Evolutionary conservation across 2,888 invertebrate species (phyloP), one percentile per base, ranked within the genome.

Genomic region (Chrysotoxum bicinctum): DNA sequence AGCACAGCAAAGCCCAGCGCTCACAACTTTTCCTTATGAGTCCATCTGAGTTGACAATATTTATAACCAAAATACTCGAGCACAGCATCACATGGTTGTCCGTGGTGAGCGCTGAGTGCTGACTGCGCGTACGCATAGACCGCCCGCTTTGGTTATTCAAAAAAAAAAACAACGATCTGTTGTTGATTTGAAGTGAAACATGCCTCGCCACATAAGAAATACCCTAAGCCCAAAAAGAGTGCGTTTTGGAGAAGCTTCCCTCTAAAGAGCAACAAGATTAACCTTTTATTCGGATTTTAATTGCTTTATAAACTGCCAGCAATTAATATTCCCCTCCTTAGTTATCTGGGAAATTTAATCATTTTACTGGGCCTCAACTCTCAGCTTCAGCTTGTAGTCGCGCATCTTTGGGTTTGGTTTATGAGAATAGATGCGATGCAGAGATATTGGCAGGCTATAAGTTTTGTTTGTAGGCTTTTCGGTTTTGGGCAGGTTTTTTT

Each of bases 241-340:
- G 74, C 73, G 56, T 66, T 52, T 69, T 54, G 16, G n/a, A 26
- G 54, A 62, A 68, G 68, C 78, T 54, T 60, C 82, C 60, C 32
- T 62, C 16, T 60, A 23, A 77, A 75, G 37, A 56, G 30, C 7
- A 6, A 12, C 26, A 81, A 85, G 81, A 85, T 85, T 85, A 80
- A 85, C 72, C 68, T 85, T 81, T 85, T 76, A 85, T 85, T 77
- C 43, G 62, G 76, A 73, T 66, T 86, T 86, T 82, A 86, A 86
- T 86, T 86, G 82, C 82, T 86, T 86, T 86, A 82, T 86, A 86
- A 86, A 86, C 86, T 82, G 82, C 86, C 64, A 74, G 74, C 86
- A 70, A 86, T 86, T 86, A 86, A 86, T 86, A 86, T 82, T 77
- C 69, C 40, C 45, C 40, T 56, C 64, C 21, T 32, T 19, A 48